Evolutionary conservation across 2,113 vertebrate genomes (phyloP).

Genomic region (Plecturocebus donacophilus): DNA sequence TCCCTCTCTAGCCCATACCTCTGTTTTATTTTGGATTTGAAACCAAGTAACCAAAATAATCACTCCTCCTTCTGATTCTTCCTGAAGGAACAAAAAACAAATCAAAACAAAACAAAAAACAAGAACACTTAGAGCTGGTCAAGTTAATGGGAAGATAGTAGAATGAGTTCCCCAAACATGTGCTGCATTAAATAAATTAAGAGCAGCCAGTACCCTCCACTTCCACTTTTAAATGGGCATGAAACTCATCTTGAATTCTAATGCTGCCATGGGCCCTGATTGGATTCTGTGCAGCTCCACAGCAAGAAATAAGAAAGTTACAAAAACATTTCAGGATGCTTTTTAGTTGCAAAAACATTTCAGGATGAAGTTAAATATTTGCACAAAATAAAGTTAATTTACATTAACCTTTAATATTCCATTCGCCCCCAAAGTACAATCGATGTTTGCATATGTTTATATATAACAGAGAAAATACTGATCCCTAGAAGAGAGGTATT

Average conservation of each 20-base stretch:
- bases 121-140: background rate
- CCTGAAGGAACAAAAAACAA: background rate
- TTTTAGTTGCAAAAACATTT: background rate
- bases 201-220: background rate
- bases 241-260: background rate
- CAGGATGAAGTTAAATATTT: background rate
- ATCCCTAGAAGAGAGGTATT: background rate
- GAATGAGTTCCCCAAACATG: background rate
- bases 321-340: background rate
- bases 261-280: accelerated
- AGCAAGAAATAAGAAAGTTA: background rate
- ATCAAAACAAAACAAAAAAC: background rate
- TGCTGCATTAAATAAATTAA: background rate
- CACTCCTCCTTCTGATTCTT: background rate
- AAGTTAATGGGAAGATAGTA: background rate
- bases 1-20: background rate
- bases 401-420: background rate
- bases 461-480: constrained; percentile 58
- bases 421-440: constrained; percentile 63
- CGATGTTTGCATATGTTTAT: constrained; percentile 54
- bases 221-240: background rate
- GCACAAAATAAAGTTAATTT: background rate
- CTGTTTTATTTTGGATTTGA: background rate
- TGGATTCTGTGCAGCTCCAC: background rate
- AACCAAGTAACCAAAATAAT: background rate